Conservation (phyloP, 2,888 invertebrate species). For the Eubasilissa splendida region DNA sequence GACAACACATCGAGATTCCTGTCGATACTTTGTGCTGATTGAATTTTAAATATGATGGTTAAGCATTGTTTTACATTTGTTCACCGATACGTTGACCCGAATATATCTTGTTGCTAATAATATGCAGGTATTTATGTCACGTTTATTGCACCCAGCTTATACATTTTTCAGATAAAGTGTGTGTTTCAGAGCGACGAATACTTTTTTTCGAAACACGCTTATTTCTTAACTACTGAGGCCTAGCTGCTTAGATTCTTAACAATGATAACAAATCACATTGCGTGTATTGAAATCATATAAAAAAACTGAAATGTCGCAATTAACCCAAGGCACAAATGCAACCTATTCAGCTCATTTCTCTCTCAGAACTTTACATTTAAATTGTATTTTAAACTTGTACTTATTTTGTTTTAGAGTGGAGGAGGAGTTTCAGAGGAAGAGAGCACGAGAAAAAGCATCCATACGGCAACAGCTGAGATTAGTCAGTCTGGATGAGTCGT, state of each 20-base stretch:
- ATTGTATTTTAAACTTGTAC: background rate
- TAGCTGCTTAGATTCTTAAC: too few species aligned
- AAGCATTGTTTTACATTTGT: background rate
- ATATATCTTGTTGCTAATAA: background rate
- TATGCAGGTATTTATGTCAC: background rate
- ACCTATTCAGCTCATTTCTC: too few species aligned
- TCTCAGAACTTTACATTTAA: too few species aligned
- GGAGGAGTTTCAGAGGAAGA: slow-evolving; percentile 89
- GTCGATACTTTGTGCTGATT: background rate
- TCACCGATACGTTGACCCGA: slow-evolving; percentile 1
- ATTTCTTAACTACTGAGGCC: too few species aligned
- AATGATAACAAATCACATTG: too few species aligned
- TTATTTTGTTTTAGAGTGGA: slow-evolving; percentile 74
- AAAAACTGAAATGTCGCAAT: too few species aligned
- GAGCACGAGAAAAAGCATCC: slow-evolving; percentile 83
- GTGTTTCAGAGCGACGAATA: too few species aligned
- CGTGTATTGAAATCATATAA: too few species aligned
- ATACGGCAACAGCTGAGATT: slow-evolving; percentile 84
- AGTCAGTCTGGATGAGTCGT: slow-evolving; percentile 77
- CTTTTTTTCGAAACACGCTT: too few species aligned
- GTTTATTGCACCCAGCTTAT: too few species aligned
- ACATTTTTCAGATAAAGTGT: too few species aligned
- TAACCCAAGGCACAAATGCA: too few species aligned
- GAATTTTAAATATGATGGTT: background rate
- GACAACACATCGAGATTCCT: slow-evolving; percentile 15